phyloP scores from a whole-genome alignment of 2,888 invertebrate species.

The Apamea anceps region DNA sequence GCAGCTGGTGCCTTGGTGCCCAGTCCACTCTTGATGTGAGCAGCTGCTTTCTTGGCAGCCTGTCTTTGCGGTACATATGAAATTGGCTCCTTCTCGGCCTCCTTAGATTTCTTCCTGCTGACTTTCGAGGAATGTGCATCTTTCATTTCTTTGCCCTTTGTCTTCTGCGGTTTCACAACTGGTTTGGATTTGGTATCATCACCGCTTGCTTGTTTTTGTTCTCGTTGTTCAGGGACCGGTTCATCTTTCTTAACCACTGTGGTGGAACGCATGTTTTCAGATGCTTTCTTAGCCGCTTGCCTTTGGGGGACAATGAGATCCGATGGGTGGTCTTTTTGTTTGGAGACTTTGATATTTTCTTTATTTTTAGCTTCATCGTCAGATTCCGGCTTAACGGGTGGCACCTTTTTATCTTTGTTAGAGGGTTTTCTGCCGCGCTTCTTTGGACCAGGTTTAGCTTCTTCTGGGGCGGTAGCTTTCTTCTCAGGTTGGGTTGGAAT shows the following conservation, averaged over 20 bases:
- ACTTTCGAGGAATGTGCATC: conserved; percentile 79
- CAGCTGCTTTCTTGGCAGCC: conserved; percentile 97
- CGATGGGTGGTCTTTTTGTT: conserved; percentile 91
- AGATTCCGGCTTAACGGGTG: conserved; percentile 76
- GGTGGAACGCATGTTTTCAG: conserved; percentile 95
- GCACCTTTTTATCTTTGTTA: conserved; percentile 84
- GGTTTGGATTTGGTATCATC: conserved; percentile 82
- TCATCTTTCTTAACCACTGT: conserved; percentile 88
- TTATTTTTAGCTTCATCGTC: conserved; percentile 88
- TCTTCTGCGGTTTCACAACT: conserved; percentile 77
- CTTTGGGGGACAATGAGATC: conserved; percentile 97
- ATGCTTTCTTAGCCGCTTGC: conserved; percentile 97
- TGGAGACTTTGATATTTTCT: conserved; percentile 85
- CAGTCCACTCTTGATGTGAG: conserved; percentile 95
- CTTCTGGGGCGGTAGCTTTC: conserved; percentile 74
- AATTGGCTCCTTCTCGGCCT: conserved; percentile 92
- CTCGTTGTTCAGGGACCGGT: conserved; percentile 68
- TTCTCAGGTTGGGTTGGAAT: conserved; percentile 88
- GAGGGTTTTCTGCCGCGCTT: conserved; percentile 87
- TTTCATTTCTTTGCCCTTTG: conserved; percentile 86
- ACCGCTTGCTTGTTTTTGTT: conserved; percentile 76
- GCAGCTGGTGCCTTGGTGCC: conserved; percentile 88
- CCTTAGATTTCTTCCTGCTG: conserved; percentile 90
- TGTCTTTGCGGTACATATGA: conserved; percentile 97
- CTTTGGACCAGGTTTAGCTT: conserved; percentile 82